Conservation (phyloP, 2,113 vertebrate genomes). For the Pseudorhombus dupliciocellatus region DNA sequence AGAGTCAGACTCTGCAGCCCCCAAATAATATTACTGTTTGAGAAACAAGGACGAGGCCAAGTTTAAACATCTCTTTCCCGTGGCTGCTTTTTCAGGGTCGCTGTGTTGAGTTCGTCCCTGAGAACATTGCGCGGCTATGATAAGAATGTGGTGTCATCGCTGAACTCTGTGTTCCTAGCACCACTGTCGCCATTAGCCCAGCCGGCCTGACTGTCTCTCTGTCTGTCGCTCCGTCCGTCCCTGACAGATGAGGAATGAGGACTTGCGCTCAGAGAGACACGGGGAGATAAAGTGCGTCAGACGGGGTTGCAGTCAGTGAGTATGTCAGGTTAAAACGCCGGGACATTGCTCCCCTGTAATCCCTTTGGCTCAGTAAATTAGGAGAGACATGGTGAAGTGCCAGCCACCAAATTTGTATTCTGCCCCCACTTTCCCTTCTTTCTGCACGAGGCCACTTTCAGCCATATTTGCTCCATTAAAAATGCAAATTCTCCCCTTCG, state of each 20-base stretch:
- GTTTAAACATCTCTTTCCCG: slow-evolving; percentile 45
- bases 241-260: slow-evolving; percentile 30
- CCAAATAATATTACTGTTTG: slow-evolving; percentile 40
- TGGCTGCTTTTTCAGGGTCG: slow-evolving; percentile 42
- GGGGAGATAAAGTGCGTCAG: slow-evolving; percentile 10
- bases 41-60: slow-evolving; percentile 21
- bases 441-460: slow-evolving; percentile 28
- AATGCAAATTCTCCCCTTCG: slow-evolving; percentile 37
- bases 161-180: slow-evolving; percentile 56
- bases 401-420: slow-evolving; percentile 53
- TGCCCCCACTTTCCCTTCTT: slow-evolving; percentile 31
- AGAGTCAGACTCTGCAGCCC: slow-evolving; percentile 42
- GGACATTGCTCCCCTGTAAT: slow-evolving; percentile 56
- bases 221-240: background rate
- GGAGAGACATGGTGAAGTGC: slow-evolving; percentile 30
- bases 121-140: slow-evolving; percentile 63
- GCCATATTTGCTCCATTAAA: slow-evolving; percentile 37
- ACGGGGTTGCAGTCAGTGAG: slow-evolving; percentile 37
- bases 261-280: slow-evolving; percentile 19
- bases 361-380: slow-evolving; percentile 58
- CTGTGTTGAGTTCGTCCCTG: slow-evolving; percentile 39
- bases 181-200: slow-evolving; percentile 43
- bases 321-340: slow-evolving; percentile 54
- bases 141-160: slow-evolving; percentile 59
- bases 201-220: slow-evolving; percentile 14